Base-by-base conservation (phyloP, 2,888 invertebrate species). In the Silvanus unidentatus region DNA sequence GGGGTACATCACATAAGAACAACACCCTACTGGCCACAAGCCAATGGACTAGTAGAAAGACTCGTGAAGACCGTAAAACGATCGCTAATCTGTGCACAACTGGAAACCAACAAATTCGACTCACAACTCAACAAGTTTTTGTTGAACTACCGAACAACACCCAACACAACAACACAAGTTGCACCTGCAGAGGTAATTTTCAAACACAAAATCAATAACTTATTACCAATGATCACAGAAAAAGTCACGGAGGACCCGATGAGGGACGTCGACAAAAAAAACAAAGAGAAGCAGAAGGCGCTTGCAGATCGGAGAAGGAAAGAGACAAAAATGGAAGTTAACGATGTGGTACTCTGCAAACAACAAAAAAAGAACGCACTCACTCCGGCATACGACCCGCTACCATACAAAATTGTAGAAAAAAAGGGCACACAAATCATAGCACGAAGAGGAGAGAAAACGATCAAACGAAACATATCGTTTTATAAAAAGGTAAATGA, bases 21-120 rank as follows among this genome's bases (percentile, higher is more conserved):
- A 1, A 53, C 52, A 16, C 50, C 47, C 1, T 49, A 44, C 32
- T 54, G 52, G 54, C 50, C 52, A 28, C 47, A 50, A 47, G 47
- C 50, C 5, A 54, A 52, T 34, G 54, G 50, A 8, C 16, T 47
- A 27, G 43, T 45, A 13, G 54, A 52, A 47, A 42, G 49, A 35
- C 36, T 44, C 32, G 50, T 52, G 4, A 49, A 43, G 40, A 46
- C 45, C 10, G 3, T 37, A 37, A 37, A 37, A 16, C 13, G 12
- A 37, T 37, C 35, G 9, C 6, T 35, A 35, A 12, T 10, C 1
- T 46, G 45, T 39, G 13, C 40, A 2, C 2, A 36, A 1, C 4
- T 43, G 10, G 48, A 46, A 42, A 43, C 42, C 2, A 34, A 39
- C 8, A 12, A 39, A 2, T 39, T 45, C 30, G 29, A 44, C 5